Evolutionary conservation across 2,113 vertebrate species (phyloP), one percentile per base, ranked within the genome.

Genomic region (Cyprinus carpio): DNA sequence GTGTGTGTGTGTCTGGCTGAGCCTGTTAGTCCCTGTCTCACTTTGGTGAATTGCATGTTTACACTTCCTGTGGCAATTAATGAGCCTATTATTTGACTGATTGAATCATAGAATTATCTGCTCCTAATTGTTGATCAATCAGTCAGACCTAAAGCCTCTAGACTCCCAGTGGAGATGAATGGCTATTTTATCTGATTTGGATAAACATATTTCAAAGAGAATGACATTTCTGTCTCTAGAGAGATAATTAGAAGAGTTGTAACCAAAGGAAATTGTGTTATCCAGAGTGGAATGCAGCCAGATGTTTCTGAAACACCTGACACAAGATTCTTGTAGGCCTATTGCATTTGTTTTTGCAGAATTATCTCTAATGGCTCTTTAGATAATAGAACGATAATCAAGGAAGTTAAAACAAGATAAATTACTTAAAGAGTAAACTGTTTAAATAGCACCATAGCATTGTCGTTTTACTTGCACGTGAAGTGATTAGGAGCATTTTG

Each of bases 401-500:
- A 18, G 3, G 71, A 56, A n/a, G 84, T 72, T 81, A 67, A 72
- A 69, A 65, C 18, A 25, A 77, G 74, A 46, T 29, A 27, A 71
- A 79, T 34, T 51, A 75, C 31, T 82, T 49, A 20, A 29, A 69
- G 12, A n/a, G 20, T 78, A 58, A 84, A 46, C 83, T 67, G 82
- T 78, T 84, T 34, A 31, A 78, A 85, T 69, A 60, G 51, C 62
- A 76, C 67, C 27, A 37, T 23, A 15, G 10, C 40, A 65, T 64
- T 65, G 60, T 77, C 76, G 71, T 86, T 86, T 82, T 40, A 54
- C 87, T 84, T 49, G 83, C 40, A 82, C 74, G 65, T 82, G 79
- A 86, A 40, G 40, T 43, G 8, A 43, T 88, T 89, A 86, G 77
- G 72, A 43, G 74, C 54, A n/a, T 86, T 84, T 85, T 75, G 58